Percentiles rank a stretch among this genome's conserved stretches.
Evolutionary conservation across 2,888 invertebrate genomes (phyloP).

Genomic region (Lepas anatifera): DNA sequence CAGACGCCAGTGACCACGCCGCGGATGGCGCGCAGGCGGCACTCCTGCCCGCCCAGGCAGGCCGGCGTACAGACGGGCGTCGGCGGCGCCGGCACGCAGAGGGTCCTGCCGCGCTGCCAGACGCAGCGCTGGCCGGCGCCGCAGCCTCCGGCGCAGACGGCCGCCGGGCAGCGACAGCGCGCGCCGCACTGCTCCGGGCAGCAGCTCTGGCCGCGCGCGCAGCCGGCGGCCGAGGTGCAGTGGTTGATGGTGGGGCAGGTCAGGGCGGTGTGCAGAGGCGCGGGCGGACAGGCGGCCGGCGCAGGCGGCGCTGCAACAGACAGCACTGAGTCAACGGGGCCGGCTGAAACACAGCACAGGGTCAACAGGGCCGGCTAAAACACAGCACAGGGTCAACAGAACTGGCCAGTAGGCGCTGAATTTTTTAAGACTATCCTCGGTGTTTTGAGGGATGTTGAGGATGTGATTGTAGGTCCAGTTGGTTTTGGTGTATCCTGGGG

Average conservation of each 20-base stretch:
- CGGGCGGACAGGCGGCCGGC: not conserved
- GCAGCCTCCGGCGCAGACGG: not conserved
- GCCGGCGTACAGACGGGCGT: not conserved
- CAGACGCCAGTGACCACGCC: not conserved
- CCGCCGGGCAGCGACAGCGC: not conserved
- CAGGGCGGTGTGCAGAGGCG: not conserved
- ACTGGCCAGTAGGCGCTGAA: no score
- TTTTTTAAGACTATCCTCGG: no score
- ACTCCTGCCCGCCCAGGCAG: not conserved
- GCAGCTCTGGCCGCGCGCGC: not conserved
- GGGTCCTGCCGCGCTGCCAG: not conserved
- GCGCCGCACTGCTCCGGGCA: not conserved
- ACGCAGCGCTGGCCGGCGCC: not conserved
- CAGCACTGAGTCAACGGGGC: not conserved
- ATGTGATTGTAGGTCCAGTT: no score
- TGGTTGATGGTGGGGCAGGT: not conserved
- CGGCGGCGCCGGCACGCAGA: not conserved
- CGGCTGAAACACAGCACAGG: not conserved
- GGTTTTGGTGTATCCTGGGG: no score
- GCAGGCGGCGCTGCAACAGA: not conserved
- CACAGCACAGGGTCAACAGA: no score
- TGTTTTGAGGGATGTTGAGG: no score
- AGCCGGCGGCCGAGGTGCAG: not conserved
- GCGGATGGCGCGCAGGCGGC: not conserved
- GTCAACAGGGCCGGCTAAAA: not conserved